phyloP scores from a whole-genome alignment of 1,140 invertebrate genomes.

The Ceratosolen fusciceps region DNA sequence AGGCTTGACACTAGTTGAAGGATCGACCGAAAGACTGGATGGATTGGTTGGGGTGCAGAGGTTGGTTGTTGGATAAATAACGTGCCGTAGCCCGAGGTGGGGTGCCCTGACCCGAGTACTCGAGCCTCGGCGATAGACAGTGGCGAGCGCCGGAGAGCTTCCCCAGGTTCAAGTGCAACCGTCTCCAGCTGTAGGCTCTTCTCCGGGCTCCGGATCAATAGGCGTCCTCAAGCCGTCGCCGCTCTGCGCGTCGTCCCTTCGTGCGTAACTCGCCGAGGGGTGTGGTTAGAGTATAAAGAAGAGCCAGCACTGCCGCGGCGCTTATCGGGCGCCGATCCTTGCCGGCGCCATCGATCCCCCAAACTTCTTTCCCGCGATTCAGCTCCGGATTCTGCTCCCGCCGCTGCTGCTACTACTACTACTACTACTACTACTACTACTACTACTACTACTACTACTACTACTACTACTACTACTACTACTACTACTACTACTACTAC shows the following conservation, averaged over 20 bases:
- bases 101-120: no score
- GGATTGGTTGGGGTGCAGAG: no score
- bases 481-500: not conserved
- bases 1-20: no score
- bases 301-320: not conserved
- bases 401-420: not conserved
- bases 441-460: slow-evolving; percentile 12
- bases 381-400: no score
- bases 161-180: not conserved
- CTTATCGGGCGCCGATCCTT: not conserved
- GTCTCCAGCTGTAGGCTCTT: slow-evolving; percentile 18
- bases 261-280: not conserved
- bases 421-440: not conserved
- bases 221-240: not conserved
- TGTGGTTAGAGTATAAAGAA: not conserved
- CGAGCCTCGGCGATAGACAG: no score
- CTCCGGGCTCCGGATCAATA: slow-evolving; percentile 1
- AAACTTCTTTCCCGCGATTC: not conserved
- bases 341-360: not conserved
- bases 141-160: no score
- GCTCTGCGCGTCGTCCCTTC: no score
- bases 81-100: no score
- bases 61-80: no score
- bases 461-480: not conserved
- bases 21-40: no score